Conservation (phyloP, 2,797 vertebrate genomes). For the Melanotaenia maccullochi region DNA sequence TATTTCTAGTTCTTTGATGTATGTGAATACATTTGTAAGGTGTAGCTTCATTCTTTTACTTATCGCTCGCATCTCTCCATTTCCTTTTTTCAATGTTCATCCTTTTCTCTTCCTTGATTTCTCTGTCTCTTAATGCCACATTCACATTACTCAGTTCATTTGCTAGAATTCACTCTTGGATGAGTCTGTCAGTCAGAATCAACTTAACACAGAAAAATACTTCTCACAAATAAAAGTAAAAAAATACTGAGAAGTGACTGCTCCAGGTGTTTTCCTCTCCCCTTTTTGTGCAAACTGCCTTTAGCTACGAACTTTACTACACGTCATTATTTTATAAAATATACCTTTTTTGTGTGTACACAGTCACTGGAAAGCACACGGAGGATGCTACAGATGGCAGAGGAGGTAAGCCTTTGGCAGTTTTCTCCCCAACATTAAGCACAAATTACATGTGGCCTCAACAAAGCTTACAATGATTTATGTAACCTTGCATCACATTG, state of each 20-base stretch:
- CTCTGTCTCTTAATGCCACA: background rate
- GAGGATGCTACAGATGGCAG: constrained; percentile 92
- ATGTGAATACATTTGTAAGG: no score
- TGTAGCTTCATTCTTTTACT: constrained; percentile 13
- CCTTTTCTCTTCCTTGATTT: background rate
- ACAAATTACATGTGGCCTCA: background rate
- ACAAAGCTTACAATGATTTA: background rate
- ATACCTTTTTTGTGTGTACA: constrained; percentile 18
- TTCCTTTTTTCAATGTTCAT: background rate
- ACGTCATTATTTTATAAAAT: constrained; percentile 11
- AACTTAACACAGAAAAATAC: background rate
- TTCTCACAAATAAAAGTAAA: background rate
- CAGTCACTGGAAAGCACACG: constrained; percentile 98
- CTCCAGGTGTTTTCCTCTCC: background rate
- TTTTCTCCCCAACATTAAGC: constrained; percentile 8
- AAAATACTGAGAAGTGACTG: background rate
- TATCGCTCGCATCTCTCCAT: constrained; percentile 39
- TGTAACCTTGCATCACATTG: background rate
- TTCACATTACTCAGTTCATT: background rate
- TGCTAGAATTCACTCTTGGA: constrained; percentile 9
- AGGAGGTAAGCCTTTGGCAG: constrained; percentile 88
- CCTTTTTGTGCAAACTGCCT: background rate
- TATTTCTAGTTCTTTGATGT: no score
- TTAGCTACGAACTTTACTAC: background rate
- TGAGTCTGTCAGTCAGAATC: constrained; percentile 8